Percentiles rank a stretch among this genome's conserved stretches.
These are phyloP conservation scores for Eupithecia subumbrata DNA, from an alignment of 2,888 invertebrate species.

Conservation along the genomic window DNA sequence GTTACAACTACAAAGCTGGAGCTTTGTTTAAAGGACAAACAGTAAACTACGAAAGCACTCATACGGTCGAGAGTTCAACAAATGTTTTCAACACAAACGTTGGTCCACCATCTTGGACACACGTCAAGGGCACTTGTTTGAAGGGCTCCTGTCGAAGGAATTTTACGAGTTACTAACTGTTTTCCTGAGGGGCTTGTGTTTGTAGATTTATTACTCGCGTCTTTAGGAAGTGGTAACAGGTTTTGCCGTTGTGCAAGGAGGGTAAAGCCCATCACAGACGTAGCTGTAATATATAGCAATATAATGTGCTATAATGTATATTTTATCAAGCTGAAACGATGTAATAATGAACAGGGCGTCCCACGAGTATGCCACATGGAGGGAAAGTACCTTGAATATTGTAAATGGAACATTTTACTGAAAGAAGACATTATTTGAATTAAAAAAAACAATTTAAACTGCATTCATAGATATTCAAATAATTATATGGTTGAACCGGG, in stretches of 20 bases:
- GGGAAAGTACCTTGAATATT: too few species aligned
- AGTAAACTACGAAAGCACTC: constrained; percentile 48
- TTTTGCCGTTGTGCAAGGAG: neutral
- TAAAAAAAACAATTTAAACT: too few species aligned
- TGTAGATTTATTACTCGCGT: constrained; percentile 38
- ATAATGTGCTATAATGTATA: too few species aligned
- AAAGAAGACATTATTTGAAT: too few species aligned
- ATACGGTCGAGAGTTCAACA: constrained; percentile 64
- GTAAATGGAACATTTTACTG: too few species aligned
- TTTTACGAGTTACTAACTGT: constrained; percentile 63
- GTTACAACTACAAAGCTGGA: neutral
- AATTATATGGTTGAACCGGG: too few species aligned
- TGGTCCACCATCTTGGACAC: constrained; percentile 50
- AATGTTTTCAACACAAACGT: constrained; percentile 62
- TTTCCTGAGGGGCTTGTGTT: constrained; percentile 50
- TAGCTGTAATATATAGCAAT: too few species aligned
- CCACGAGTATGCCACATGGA: too few species aligned
- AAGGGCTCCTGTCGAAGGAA: constrained; percentile 49
- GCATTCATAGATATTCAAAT: too few species aligned
- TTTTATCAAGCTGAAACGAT: too few species aligned
- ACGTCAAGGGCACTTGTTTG: constrained; percentile 56
- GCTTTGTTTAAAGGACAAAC: constrained; percentile 28
- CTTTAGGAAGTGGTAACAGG: constrained; percentile 14
- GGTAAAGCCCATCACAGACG: too few species aligned
- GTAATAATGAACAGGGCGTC: too few species aligned